These are phyloP conservation scores for Diadromus collaris DNA, from an alignment of 2,888 invertebrate species.

Conservation along the genomic window DNA sequence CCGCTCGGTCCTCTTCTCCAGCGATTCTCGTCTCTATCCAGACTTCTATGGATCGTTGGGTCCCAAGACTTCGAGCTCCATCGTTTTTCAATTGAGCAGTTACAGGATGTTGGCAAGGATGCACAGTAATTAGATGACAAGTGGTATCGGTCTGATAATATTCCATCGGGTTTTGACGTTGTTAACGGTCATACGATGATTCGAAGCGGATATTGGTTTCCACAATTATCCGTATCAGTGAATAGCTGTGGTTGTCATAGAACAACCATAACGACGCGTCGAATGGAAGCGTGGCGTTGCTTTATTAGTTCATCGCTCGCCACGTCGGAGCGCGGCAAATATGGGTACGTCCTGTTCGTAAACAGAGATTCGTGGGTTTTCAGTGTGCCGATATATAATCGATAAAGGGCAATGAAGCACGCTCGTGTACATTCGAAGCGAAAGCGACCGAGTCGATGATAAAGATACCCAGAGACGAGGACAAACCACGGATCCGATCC, in stretches of 20 bases:
- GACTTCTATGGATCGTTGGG: background rate
- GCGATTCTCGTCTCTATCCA: background rate
- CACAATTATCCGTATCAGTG: constrained; percentile 11
- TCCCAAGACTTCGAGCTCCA: background rate
- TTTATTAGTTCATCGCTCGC: constrained; percentile 5
- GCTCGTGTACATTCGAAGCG: background rate
- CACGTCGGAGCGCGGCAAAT: constrained; percentile 1
- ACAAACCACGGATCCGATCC: background rate
- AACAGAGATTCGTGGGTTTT: background rate
- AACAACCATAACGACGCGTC: background rate
- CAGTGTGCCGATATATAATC: background rate
- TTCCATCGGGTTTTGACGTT: constrained; percentile 12
- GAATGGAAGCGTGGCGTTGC: constrained; percentile 1
- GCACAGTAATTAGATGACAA: constrained; percentile 13
- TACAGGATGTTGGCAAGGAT: background rate
- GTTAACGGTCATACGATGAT: constrained; percentile 22
- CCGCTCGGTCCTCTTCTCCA: background rate
- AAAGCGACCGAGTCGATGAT: background rate
- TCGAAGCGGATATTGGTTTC: constrained; percentile 14
- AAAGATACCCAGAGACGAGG: background rate
- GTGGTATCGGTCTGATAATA: constrained; percentile 23
- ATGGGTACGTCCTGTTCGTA: constrained; percentile 12
- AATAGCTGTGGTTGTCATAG: background rate
- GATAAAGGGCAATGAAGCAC: constrained; percentile 15
- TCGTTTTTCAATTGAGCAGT: constrained; percentile 30